Conservation (phyloP, 2,797 vertebrate species). For the Glyptemys insculpta region DNA sequence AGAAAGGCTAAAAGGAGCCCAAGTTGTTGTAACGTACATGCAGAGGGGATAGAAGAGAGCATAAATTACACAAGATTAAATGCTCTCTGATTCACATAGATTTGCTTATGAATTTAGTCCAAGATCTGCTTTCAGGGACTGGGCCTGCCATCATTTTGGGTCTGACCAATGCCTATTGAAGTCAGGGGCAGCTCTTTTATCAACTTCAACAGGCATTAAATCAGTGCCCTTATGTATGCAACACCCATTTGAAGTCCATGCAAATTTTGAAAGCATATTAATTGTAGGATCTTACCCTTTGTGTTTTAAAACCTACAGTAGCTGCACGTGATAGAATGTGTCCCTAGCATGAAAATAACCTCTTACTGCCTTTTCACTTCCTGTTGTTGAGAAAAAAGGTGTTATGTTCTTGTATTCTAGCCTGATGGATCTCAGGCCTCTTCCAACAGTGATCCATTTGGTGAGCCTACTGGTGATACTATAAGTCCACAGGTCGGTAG, state of each 20-base stretch:
- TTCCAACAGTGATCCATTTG: conserved; percentile 93
- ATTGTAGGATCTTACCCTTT: background rate
- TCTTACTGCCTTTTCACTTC: conserved; percentile 76
- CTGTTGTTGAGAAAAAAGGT: conserved; percentile 82
- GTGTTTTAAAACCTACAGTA: conserved; percentile 60
- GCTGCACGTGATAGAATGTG: conserved; percentile 58
- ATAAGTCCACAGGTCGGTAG: conserved; percentile 98
- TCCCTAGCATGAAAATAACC: conserved; percentile 76
- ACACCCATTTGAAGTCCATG: background rate
- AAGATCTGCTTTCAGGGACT: conserved; percentile 19
- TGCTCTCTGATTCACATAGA: background rate
- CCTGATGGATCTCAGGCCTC: conserved; percentile 96
- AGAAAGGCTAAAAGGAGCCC: background rate
- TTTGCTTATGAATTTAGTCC: background rate
- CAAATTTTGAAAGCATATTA: background rate
- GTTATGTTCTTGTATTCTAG: conserved; percentile 88
- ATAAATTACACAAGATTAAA: background rate
- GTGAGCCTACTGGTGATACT: conserved; percentile 94
- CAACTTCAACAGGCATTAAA: conserved; percentile 33
- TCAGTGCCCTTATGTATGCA: conserved; percentile 26
- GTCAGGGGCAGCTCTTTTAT: conserved; percentile 25
- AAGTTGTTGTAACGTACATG: background rate
- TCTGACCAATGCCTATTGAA: conserved; percentile 19
- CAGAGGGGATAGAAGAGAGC: background rate
- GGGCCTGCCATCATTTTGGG: background rate